These are phyloP conservation scores for Sinotaia quadrata DNA, from an alignment of 2,888 invertebrate genomes.

Conservation along the genomic window DNA sequence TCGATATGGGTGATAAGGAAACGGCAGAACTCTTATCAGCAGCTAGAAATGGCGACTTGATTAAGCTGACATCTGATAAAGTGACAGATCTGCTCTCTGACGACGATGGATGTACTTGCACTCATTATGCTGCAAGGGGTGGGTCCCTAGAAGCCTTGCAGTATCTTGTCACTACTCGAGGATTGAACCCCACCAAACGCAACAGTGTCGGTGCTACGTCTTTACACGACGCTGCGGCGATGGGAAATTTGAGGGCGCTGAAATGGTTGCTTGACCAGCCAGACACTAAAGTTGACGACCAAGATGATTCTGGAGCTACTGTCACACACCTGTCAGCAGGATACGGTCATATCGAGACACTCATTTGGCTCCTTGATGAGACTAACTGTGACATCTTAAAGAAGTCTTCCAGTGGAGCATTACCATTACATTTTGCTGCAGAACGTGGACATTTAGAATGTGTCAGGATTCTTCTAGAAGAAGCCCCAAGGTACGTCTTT, in stretches of 20 bases:
- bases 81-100: constrained; percentile 49
- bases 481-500: constrained; percentile 57
- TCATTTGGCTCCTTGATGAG: constrained; percentile 77
- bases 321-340: constrained; percentile 71
- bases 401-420: constrained; percentile 75
- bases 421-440: constrained; percentile 90
- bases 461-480: constrained; percentile 77
- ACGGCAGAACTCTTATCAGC: constrained; percentile 41
- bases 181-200: constrained; percentile 51
- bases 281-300: constrained; percentile 60
- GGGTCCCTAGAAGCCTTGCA: constrained; percentile 63
- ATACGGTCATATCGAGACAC: constrained; percentile 76
- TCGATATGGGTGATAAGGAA: constrained; percentile 35
- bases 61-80: constrained; percentile 30
- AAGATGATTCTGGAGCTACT: constrained; percentile 70
- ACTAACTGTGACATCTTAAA: constrained; percentile 76
- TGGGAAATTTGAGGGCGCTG: constrained; percentile 67
- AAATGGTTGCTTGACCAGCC: constrained; percentile 66
- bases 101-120: constrained; percentile 67
- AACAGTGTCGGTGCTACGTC: constrained; percentile 69
- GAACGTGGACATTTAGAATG: constrained; percentile 89
- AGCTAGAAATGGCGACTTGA: constrained; percentile 47
- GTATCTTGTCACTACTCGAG: constrained; percentile 60
- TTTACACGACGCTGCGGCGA: constrained; percentile 72
- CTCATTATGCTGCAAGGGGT: constrained; percentile 71